phyloP scores from a whole-genome alignment of 2,888 invertebrate species.

The Drosophila birchii region DNA sequence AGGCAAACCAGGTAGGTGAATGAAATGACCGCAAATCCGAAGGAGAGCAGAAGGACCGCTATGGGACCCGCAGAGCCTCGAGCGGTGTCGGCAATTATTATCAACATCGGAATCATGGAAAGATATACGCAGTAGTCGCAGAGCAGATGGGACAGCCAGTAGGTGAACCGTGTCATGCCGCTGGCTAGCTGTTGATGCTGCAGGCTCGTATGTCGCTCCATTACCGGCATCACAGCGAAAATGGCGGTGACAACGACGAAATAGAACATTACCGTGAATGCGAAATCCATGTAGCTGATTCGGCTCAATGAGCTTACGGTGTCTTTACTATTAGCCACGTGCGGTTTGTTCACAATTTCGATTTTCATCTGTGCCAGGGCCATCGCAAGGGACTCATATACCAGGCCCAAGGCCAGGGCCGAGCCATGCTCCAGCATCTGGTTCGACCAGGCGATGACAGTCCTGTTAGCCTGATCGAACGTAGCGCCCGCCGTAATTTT shows the following conservation, averaged over 20 bases:
- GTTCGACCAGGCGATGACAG: slow-evolving; percentile 57
- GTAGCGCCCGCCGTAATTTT: slow-evolving; percentile 43
- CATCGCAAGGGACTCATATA: slow-evolving; percentile 50
- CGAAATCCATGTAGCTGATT: not conserved
- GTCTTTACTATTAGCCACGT: slow-evolving; percentile 62
- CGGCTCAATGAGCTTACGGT: rapidly evolving
- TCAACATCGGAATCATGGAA: not conserved
- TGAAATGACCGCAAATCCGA: slow-evolving; percentile 34
- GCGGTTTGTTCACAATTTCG: slow-evolving; percentile 88
- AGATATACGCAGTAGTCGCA: slow-evolving; percentile 75
- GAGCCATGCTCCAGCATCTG: slow-evolving; percentile 47
- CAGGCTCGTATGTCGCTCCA: slow-evolving; percentile 88
- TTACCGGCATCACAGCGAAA: slow-evolving; percentile 86
- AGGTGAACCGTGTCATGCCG: slow-evolving; percentile 87
- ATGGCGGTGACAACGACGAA: slow-evolving; percentile 78
- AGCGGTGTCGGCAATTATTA: not conserved
- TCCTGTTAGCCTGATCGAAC: not conserved
- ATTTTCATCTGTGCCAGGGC: slow-evolving; percentile 46
- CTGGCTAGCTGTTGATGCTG: slow-evolving; percentile 90
- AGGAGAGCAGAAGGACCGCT: slow-evolving; percentile 8
- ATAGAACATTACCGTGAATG: slow-evolving; percentile 80
- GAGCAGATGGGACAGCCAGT: slow-evolving; percentile 89
- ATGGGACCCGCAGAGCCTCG: not conserved
- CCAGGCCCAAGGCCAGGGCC: slow-evolving; percentile 43
- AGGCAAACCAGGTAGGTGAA: slow-evolving; percentile 24